Evolutionary conservation across 2,888 invertebrate species (phyloP), one percentile per base, ranked within the genome.

Genomic region (Anticlea derivata): DNA sequence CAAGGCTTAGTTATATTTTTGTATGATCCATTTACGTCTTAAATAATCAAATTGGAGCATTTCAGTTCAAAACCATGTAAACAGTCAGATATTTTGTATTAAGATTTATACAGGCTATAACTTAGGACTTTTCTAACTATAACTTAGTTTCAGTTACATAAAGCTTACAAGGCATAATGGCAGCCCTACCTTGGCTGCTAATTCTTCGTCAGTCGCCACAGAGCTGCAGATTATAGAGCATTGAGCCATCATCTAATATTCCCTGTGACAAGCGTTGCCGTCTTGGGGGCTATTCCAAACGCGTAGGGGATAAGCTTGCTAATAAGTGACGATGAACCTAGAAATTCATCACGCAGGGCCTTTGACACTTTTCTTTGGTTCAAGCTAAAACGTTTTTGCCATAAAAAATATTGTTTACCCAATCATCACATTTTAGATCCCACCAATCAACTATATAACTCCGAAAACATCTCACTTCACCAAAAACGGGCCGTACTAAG

Each of bases 191-290:
- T 26, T 50, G 44, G 40, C 51, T 41, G 63, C 71, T 68, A 69
- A 72, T 74, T 72, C 70, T 66, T 68, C 58, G 59, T 50, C 62
- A 53, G 58, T 46, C 66, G 47, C 39, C 47, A 48, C 55, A 62
- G 59, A 47, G 58, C 54, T 53, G 50, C 74, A 79, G 78, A 81
- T 83, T 81, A 82, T 78, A 68, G 72, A 68, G 78, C 78, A 83
- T 80, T 79, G 81, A 80, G 76, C 65, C 81, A 89, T 89, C 81
- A 89, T 89, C 77, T 85, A 82, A 83, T 83, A 89, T 89, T 89
- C 89, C 57, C 77, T 89, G 69, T 89, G 88, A 33, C 31, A 37
- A 30, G 26, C 24, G 38, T 7, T 1, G 51, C 54, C 43, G 43
- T 41, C 47, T 70, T 38, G 57, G 65, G 55, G 48, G 34, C 47